phyloP scores from a whole-genome alignment of 2,797 vertebrate genomes.

The Clamator glandarius region DNA sequence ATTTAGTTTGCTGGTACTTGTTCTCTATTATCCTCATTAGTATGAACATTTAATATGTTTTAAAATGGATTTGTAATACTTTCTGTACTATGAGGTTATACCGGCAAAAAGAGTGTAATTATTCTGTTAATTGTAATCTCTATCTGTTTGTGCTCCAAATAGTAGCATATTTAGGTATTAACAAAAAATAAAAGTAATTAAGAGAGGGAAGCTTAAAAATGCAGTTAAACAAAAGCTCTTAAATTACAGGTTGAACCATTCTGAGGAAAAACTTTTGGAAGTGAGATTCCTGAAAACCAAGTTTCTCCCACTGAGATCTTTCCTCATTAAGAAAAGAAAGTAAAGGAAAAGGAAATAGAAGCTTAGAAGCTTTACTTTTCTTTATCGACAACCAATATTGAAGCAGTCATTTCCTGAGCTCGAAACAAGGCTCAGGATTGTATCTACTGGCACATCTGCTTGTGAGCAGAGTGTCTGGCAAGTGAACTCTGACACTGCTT shows the following conservation, averaged over 20 bases:
- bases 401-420: background rate
- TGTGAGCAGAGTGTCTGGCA: background rate
- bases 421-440: background rate
- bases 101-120: slow-evolving; percentile 83
- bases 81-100: slow-evolving; percentile 81
- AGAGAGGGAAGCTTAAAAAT: slow-evolving; percentile 79
- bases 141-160: slow-evolving; percentile 81
- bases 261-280: slow-evolving; percentile 66
- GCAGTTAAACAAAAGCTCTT: slow-evolving; percentile 76
- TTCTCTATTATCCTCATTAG: slow-evolving; percentile 85
- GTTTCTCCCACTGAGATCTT: background rate
- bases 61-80: slow-evolving; percentile 86
- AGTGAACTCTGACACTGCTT: background rate
- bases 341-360: background rate
- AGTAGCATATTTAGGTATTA: slow-evolving; percentile 81
- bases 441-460: background rate
- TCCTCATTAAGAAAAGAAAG: background rate
- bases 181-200: slow-evolving; percentile 77
- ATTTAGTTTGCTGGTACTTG: slow-evolving; percentile 84
- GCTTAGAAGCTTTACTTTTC: background rate
- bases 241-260: slow-evolving; percentile 45
- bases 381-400: background rate
- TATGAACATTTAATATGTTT: slow-evolving; percentile 86
- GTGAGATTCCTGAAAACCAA: slow-evolving; percentile 46
- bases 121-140: slow-evolving; percentile 85